A percentile compares a stretch with the other conserved stretches of the same genome.
These are phyloP conservation scores for Parotia lawesii DNA, from an alignment of 2,113 vertebrate species.

Conservation along the genomic window DNA sequence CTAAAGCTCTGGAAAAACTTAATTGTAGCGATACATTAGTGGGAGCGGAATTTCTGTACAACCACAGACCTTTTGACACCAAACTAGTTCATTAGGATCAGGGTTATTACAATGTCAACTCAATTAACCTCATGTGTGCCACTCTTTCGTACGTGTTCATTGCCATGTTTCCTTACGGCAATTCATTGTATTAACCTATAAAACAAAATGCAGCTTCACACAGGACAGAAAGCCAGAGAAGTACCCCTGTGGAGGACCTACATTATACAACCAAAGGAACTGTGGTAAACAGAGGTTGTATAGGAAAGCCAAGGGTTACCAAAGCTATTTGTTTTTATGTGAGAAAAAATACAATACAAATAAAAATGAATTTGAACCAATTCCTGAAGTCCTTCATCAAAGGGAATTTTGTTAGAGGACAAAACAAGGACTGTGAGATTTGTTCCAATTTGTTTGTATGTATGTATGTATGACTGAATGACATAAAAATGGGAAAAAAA, in stretches of 20 bases:
- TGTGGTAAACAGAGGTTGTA: slow-evolving; percentile 63
- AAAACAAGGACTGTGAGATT: slow-evolving; percentile 34
- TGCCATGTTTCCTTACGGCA: slow-evolving; percentile 57
- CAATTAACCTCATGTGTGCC: slow-evolving; percentile 55
- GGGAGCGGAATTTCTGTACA: slow-evolving; percentile 28
- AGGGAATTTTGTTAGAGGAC: slow-evolving; percentile 53
- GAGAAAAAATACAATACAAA: slow-evolving; percentile 52
- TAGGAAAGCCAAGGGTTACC: slow-evolving; percentile 72
- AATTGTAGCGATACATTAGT: background rate
- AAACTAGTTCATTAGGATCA: slow-evolving; percentile 55
- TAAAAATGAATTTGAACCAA: slow-evolving; percentile 54
- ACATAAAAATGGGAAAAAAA: background rate
- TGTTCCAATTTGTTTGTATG: slow-evolving; percentile 1
- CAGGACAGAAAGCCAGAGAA: slow-evolving; percentile 75
- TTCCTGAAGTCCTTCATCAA: slow-evolving; percentile 51
- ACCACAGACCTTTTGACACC: slow-evolving; percentile 40
- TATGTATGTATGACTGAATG: slow-evolving; percentile 18
- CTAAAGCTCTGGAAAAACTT: slow-evolving; percentile 54
- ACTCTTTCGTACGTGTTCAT: slow-evolving; percentile 44
- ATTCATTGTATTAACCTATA: slow-evolving; percentile 60
- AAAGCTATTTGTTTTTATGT: slow-evolving; percentile 70
- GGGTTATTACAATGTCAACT: slow-evolving; percentile 41
- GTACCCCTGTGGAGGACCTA: slow-evolving; percentile 69
- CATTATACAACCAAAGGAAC: slow-evolving; percentile 72
- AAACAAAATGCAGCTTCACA: slow-evolving; percentile 57